Evolutionary conservation across 2,797 vertebrate genomes (phyloP).

Genomic region (Lepus townsendii): DNA sequence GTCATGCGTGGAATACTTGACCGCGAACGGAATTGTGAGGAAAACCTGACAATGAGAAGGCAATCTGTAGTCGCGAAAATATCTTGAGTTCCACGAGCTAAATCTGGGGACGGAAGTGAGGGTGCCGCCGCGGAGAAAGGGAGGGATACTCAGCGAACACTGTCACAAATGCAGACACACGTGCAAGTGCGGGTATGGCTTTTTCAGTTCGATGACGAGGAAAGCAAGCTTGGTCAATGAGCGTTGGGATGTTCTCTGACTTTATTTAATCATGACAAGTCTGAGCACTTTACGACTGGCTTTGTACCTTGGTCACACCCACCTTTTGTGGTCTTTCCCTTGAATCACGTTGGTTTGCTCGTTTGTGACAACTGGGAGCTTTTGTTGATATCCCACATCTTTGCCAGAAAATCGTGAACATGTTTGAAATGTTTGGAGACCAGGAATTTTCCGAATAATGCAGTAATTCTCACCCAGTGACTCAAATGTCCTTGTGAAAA

Average conservation of each 20-base stretch:
- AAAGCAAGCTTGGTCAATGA: slow-evolving; percentile 17
- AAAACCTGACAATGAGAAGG: background rate
- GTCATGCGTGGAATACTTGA: background rate
- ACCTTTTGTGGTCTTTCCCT: background rate
- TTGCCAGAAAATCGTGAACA: slow-evolving; percentile 35
- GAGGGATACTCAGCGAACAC: background rate
- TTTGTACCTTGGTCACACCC: background rate
- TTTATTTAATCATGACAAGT: slow-evolving; percentile 28
- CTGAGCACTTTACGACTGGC: background rate
- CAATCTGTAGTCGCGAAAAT: slow-evolving; percentile 8
- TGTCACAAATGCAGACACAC: background rate
- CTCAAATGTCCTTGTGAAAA: background rate
- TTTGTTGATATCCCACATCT: background rate
- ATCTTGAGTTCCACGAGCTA: slow-evolving; percentile 6
- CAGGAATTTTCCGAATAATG: background rate
- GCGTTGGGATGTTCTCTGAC: background rate
- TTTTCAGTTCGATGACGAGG: background rate
- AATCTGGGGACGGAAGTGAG: background rate
- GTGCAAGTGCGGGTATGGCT: background rate
- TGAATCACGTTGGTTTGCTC: background rate
- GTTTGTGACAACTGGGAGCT: slow-evolving; percentile 43
- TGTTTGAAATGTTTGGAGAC: background rate
- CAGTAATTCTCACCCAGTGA: background rate
- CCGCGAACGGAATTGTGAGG: background rate
- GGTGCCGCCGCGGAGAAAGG: fast-evolving